Evolutionary conservation across 2,113 vertebrate species (phyloP).

Genomic region (Phalacrocorax aristotelis): DNA sequence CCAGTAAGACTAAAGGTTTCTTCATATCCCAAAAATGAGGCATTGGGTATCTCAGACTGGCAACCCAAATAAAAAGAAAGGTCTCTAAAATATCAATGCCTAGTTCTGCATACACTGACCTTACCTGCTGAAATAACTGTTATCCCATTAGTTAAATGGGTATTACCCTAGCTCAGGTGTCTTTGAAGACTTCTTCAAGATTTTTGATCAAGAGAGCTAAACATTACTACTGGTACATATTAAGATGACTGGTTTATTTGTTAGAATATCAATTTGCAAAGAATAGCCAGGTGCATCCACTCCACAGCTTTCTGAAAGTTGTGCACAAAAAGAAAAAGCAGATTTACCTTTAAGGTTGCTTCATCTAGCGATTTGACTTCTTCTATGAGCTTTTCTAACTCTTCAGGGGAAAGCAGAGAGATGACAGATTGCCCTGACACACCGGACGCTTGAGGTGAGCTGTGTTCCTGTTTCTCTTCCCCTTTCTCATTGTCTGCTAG

Average conservation of each 20-base stretch:
- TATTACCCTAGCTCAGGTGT: background rate
- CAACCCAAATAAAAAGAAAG: background rate
- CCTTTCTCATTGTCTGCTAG: constrained; percentile 60
- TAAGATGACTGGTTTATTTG: background rate
- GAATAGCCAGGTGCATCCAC: background rate
- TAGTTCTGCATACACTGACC: background rate
- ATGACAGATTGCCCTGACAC: constrained; percentile 82
- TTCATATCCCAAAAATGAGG: background rate
- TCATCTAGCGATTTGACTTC: constrained; percentile 88
- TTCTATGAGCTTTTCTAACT: constrained; percentile 83
- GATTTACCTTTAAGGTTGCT: constrained; percentile 84
- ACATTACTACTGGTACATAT: background rate
- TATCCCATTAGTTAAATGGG: background rate
- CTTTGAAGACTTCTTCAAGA: background rate
- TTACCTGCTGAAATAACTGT: background rate
- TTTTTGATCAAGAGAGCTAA: background rate
- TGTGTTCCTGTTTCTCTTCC: constrained; percentile 1
- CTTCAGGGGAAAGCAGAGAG: constrained; percentile 83
- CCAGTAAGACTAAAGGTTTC: background rate
- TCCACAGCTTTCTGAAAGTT: background rate
- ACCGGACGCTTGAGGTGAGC: constrained; percentile 42
- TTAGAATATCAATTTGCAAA: background rate
- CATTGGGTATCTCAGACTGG: background rate
- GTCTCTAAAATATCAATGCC: background rate
- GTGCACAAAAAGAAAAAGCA: background rate